Evolutionary conservation across 2,797 vertebrate genomes (phyloP), one percentile per base, ranked within the genome.

Genomic region (Antrozous pallidus): DNA sequence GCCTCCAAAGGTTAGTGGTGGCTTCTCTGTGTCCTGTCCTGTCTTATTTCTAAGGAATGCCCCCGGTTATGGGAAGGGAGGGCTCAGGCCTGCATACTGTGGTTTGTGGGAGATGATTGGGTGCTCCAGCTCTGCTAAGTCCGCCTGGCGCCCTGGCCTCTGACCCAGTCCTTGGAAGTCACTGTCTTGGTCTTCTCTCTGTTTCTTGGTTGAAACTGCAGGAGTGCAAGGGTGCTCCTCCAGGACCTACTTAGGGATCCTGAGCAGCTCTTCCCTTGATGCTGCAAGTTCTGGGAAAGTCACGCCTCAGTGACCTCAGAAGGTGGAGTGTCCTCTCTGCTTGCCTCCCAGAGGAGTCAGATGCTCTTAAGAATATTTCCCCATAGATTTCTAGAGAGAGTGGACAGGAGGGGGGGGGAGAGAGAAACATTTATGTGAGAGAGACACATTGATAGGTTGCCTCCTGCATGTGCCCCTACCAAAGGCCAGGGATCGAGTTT

Each of bases 21-120:
- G 58, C 58, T 49, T 38, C n/a, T 54, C 17, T 31, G 31, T 8
- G 16, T 8, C 24, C 17, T 69, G 40, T 28, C 10, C 0, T 5
- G 42, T 31, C 11, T 33, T n/a, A 17, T 40, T 56, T 70, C 74
- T 71, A 26, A 58, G 49, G 56, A 38, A 3, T 2, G 3, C 3
- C 28, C 49, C n/a, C 42, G 54, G 28, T 58, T 24, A 8, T 42
- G 78, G 84, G 47, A 79, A 42, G 38, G 2, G 31, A 28, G 47
- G 31, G 22, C 38, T 28, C n/a, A 28, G 58, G n/a, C 58, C 45
- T 47, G 5, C 3, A 3, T 1, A 0, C 12, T 24, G 12, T 10
- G 42, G 3, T 22, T 42, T 38, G 40, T 5, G 11, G 26, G 31
- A 8, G 51, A 1, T 2, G 14, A 26, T 4, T 6, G 5, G 5